phyloP scores from a whole-genome alignment of 2,888 invertebrate species.

The Sarcophaga subvicina region DNA sequence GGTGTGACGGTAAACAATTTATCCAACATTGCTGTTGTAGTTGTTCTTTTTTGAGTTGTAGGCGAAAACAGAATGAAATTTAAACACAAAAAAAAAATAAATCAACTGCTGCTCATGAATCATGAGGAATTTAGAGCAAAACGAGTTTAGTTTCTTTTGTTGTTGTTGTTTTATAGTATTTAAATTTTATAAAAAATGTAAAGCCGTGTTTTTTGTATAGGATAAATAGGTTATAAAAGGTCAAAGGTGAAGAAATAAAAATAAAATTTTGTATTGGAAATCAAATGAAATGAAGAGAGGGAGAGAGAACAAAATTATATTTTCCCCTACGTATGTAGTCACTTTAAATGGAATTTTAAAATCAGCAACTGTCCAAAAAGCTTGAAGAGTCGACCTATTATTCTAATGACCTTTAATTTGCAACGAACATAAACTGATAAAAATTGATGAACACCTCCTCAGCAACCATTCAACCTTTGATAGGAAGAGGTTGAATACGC shows the following conservation, averaged over 20 bases:
- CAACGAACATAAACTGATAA: too few species aligned
- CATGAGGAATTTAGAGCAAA: slow-evolving; percentile 69
- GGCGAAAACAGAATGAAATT: slow-evolving; percentile 4
- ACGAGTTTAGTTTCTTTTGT: slow-evolving; percentile 49
- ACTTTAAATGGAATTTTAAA: too few species aligned
- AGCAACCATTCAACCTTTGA: too few species aligned
- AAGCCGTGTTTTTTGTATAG: neutral
- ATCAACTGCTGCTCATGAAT: slow-evolving; percentile 61
- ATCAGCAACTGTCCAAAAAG: too few species aligned
- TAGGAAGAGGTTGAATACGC: too few species aligned
- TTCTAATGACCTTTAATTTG: too few species aligned
- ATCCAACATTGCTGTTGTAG: neutral
- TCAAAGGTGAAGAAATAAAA: neutral
- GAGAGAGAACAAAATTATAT: too few species aligned
- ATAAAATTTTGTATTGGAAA: neutral
- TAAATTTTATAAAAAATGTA: neutral
- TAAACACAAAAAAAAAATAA: slow-evolving; percentile 17
- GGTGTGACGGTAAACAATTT: neutral
- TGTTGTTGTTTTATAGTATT: neutral
- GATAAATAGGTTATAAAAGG: neutral
- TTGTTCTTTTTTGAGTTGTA: neutral
- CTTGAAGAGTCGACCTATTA: too few species aligned
- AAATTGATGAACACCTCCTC: too few species aligned
- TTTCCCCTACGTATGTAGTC: too few species aligned
- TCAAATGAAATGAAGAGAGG: too few species aligned